phyloP scores from a whole-genome alignment of 35 echinoderm and acorn worm genomes.

The Acanthaster planci region DNA sequence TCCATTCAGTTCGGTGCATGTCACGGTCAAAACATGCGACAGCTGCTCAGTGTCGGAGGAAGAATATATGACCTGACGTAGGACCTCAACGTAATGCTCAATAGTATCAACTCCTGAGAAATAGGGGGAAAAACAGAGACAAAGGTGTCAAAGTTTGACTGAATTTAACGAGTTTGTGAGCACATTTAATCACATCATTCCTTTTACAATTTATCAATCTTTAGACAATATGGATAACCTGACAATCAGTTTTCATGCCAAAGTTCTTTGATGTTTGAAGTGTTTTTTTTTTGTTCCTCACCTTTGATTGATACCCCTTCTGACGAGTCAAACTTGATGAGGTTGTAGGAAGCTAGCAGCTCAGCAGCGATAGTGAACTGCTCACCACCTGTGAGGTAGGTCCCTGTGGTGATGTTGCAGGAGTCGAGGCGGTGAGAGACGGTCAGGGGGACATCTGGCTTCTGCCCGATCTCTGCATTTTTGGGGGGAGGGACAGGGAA shows the following conservation, averaged over 20 bases:
- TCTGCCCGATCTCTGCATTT: constrained; percentile 34
- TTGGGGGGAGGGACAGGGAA: neutral
- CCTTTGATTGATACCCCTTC: constrained; percentile 81
- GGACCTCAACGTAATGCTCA: constrained; percentile 57
- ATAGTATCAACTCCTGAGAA: constrained; percentile 69
- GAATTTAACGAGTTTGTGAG: too few relatives aligned
- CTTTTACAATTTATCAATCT: too few relatives aligned
- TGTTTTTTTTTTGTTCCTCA: too few relatives aligned
- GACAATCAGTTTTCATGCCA: too few relatives aligned
- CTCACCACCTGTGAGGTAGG: constrained; percentile 46
- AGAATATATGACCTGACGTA: constrained; percentile 61
- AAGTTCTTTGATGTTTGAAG: too few relatives aligned
- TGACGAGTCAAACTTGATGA: constrained; percentile 45
- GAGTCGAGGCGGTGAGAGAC: constrained; percentile 78
- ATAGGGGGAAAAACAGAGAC: neutral
- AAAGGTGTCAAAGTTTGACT: neutral
- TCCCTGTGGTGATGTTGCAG: constrained; percentile 56
- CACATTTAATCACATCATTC: too few relatives aligned
- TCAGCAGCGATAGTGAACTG: constrained; percentile 50
- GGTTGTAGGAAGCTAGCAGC: constrained; percentile 41
- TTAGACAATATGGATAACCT: too few relatives aligned
- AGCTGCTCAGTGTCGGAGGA: constrained; percentile 19
- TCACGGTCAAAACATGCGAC: constrained; percentile 48
- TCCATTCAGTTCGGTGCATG: constrained; percentile 89
- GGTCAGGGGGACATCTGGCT: constrained; percentile 23